phyloP scores from a whole-genome alignment of 2,888 invertebrate species.

The Dicranocentrus wangi region DNA sequence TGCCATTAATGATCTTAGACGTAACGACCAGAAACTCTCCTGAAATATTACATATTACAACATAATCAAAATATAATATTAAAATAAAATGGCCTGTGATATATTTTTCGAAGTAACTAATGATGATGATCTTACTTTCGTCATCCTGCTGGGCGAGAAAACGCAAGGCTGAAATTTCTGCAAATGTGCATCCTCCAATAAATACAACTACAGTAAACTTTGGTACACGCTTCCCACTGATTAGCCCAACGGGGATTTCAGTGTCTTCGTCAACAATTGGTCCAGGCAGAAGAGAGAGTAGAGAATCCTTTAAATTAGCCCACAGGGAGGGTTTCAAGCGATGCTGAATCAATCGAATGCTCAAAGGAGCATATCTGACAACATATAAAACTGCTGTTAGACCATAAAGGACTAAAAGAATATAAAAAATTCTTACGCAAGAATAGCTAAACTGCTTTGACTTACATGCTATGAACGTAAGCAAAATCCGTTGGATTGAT shows the following conservation, averaged over 20 bases:
- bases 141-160: slow-evolving; percentile 79
- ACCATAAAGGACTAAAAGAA: too few species aligned
- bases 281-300: slow-evolving; percentile 85
- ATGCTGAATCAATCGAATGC: slow-evolving; percentile 88
- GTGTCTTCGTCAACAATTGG: slow-evolving; percentile 77
- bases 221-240: slow-evolving; percentile 75
- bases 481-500: slow-evolving; percentile 78
- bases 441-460: too few species aligned
- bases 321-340: slow-evolving; percentile 77
- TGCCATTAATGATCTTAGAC: slow-evolving; percentile 93
- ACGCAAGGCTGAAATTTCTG: slow-evolving; percentile 83
- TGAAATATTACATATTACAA: slow-evolving; percentile 77
- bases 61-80: neutral
- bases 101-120: slow-evolving; percentile 18
- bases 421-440: too few species aligned
- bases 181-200: slow-evolving; percentile 96
- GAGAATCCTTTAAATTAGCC: slow-evolving; percentile 85
- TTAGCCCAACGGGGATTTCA: slow-evolving; percentile 61
- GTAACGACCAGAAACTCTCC: slow-evolving; percentile 93
- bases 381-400: too few species aligned
- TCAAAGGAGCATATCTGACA: slow-evolving; percentile 87
- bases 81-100: too few species aligned
- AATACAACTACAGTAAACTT: slow-evolving; percentile 92
- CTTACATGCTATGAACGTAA: slow-evolving; percentile 72
- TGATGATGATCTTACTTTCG: slow-evolving; percentile 68